Base-by-base conservation (phyloP, 2,113 vertebrate species). In the Vanacampus margaritifer region DNA sequence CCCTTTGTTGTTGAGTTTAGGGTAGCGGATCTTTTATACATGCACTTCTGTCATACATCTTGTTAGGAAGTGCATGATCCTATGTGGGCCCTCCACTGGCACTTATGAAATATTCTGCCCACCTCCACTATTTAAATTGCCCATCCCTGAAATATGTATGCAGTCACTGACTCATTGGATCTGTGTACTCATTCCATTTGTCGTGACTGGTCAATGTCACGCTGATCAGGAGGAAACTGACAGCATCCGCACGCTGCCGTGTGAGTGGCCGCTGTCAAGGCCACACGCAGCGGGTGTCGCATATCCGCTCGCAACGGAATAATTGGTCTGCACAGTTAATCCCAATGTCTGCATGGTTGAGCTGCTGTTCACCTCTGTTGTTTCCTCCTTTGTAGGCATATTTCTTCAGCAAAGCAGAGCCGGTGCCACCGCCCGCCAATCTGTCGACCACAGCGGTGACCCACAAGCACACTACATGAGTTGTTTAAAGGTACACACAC, bases 341-440 rank as follows among this genome's bases (percentile, higher is more conserved):
- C 63, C 59, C 63, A 1, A 14, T 69, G 67, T 81, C 65, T 83
- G 73, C 69, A 6, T 36, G 32, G 9, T 16, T 3, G 36, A 12
- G 21, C 21, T 7, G 11, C 36, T 43, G 14, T 62, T 43, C 36
- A 13, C 23, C 19, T 24, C n/a, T 36, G 2, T 41, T 73, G 67
- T 64, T 53, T 65, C 26, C 46, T 73, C 45, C 6, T 63, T 59
- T 62, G 5, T 64, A 98, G 97, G 88, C 87, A 0, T 97, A 95
- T 86, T 99, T 99, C 87, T 98, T 98, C 84, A 94, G 94, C 86
- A 88, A 80, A 48, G 90, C 93, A 65, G 91, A 94, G 19, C 16
- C 26, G 1, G 2, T 72, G n/a, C 14, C 39, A 26, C 3, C 4
- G 39, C 60, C n/a, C 5, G 23, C 2, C 13, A 43, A 23, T 7